A percentile compares a stretch with the other conserved stretches of the same genome.
Conservation (phyloP, 2,888 invertebrate genomes). For the Macrosoma leucophasiata region DNA sequence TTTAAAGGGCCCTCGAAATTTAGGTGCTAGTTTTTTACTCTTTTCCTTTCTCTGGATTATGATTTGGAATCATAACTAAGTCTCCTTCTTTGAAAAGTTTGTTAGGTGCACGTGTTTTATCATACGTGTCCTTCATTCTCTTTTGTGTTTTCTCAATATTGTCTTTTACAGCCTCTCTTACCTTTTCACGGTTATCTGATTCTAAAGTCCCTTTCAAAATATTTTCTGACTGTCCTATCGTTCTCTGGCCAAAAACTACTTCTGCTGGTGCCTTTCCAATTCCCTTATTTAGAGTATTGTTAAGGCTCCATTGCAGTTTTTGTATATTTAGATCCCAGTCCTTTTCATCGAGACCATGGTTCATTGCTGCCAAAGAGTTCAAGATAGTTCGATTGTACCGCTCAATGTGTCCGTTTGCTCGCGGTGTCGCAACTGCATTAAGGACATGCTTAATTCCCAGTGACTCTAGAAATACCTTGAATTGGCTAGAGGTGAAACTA, state of each 20-base stretch:
- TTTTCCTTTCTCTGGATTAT: too few species aligned
- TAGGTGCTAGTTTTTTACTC: too few species aligned
- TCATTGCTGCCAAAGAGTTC: slow-evolving; percentile 8
- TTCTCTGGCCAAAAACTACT: slow-evolving; percentile 14
- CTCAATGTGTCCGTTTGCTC: slow-evolving; percentile 26
- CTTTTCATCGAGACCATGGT: slow-evolving; percentile 6
- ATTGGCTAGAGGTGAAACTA: slow-evolving; percentile 18
- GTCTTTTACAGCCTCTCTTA: too few species aligned
- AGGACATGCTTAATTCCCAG: slow-evolving; percentile 18
- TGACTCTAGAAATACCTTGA: slow-evolving; percentile 12
- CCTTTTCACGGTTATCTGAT: too few species aligned
- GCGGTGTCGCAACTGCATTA: slow-evolving; percentile 24
- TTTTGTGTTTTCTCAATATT: too few species aligned
- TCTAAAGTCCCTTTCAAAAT: too few species aligned
- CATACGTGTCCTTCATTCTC: too few species aligned
- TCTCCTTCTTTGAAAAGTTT: too few species aligned
- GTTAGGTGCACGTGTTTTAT: too few species aligned
- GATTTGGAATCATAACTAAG: too few species aligned
- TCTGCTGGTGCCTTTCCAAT: slow-evolving; percentile 10
- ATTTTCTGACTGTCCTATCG: too few species aligned
- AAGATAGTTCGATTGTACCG: slow-evolving; percentile 22
- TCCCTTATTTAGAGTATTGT: slow-evolving; percentile 6
- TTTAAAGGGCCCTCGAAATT: too few species aligned
- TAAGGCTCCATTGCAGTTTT: slow-evolving; percentile 15
- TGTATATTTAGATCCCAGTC: slow-evolving; percentile 7